phyloP scores from a whole-genome alignment of 2,797 vertebrate species.

The Channallabes apus region DNA sequence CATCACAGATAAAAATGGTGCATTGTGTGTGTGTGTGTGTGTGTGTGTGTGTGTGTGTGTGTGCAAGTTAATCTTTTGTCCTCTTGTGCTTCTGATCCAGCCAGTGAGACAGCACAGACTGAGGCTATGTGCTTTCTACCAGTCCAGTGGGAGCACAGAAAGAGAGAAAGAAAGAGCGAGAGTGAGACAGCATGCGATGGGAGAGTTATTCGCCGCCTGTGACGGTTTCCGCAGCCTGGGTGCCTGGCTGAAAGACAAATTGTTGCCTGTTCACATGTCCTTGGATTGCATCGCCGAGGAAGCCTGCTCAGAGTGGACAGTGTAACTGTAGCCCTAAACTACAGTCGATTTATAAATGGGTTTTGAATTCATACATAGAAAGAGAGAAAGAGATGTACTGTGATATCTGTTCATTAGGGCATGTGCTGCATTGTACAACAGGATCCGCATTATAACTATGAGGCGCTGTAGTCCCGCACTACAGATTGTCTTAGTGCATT shows the following conservation, averaged over 20 bases:
- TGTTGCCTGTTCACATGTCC: not conserved
- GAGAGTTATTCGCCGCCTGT: not conserved
- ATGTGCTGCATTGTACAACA: not conserved
- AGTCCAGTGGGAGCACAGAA: constrained; percentile 25
- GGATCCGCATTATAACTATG: not conserved
- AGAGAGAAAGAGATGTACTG: not conserved
- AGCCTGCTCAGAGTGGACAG: not conserved
- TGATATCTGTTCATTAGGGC: not conserved
- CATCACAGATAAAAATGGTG: not conserved
- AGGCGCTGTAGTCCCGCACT: not conserved
- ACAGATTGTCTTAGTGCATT: not conserved
- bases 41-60: not conserved
- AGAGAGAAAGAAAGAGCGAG: not conserved
- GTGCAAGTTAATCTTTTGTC: constrained; percentile 17
- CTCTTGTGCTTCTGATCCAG: constrained; percentile 10
- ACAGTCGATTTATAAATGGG: not conserved
- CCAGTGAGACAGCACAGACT: constrained; percentile 19
- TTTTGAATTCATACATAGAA: not conserved
- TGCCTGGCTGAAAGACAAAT: constrained; percentile 3
- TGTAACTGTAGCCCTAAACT: not conserved
- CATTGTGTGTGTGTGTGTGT: constrained; percentile 7
- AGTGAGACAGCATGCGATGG: not conserved
- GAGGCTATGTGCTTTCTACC: constrained; percentile 13
- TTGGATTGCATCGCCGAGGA: constrained; percentile 8
- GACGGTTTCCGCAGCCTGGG: not conserved